Evolutionary conservation across 2,888 invertebrate species (phyloP), one percentile per base, ranked within the genome.

Genomic region (Dysmachus trigonus): DNA sequence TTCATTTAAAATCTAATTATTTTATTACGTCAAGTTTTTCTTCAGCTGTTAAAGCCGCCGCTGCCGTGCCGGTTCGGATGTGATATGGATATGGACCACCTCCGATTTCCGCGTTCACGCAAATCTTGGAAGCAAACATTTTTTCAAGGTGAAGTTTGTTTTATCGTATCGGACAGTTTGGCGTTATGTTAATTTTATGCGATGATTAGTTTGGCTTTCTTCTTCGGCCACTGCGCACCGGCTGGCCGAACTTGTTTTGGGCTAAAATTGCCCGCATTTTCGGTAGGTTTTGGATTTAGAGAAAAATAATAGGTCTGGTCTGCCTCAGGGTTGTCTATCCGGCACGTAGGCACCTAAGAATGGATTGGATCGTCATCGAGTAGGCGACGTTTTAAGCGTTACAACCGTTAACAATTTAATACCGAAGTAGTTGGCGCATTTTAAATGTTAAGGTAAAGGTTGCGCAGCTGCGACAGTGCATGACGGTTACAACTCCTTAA

Each of bases 81-180:
- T 62, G 22, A 7, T 22, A 3, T 18, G n/a, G 76, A 76, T 76
- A 33, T 35, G 30, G 74, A 22, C n/a, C 76, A 35, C 76, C 38
- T 76, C 62, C 33, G 22, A 76, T 76, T 76, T 76, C 76, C 76
- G 76, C 8, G 41, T 76, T 38, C 76, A 38, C 13, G 62, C 22
- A 62, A 76, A 76, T 22, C 10, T 38, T 22, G 18, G 18, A 76
- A 76, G 76, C 15, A 22, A 62, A 62, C n/a, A 51, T 41, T 22
- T 72, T 15, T 38, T 76, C 76, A 76, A 76, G 76, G 76, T 76
- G 76, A 76, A 76, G 76, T 76, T 76, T 76, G 38, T 76, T 22
- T n/a, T 38, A 38, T 22, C 27, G 31, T 38, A 38, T 22, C 27
- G 27, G 10, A 62, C 27, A 41, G 76, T 76, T 76, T 76, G 76